Evolutionary conservation across 1,140 invertebrate species (phyloP).

Genomic region (Zaprionus taronus): DNA sequence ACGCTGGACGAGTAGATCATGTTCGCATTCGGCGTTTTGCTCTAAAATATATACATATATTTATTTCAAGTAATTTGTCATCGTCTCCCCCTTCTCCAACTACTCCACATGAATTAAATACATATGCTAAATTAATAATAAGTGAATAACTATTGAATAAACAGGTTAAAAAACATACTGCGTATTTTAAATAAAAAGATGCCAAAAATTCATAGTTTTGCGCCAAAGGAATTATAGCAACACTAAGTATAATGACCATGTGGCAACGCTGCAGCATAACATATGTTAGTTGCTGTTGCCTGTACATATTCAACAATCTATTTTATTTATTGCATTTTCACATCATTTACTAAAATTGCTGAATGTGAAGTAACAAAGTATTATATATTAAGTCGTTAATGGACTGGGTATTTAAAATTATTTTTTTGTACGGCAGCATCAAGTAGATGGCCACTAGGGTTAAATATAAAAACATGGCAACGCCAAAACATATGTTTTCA

Average conservation of each 20-base stretch:
- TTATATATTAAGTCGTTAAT: too few species aligned
- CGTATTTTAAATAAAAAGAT: neutral
- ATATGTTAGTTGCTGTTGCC: neutral
- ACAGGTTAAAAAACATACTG: slow-evolving; percentile 4
- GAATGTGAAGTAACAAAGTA: neutral
- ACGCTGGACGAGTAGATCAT: slow-evolving; percentile 72
- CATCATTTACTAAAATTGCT: neutral
- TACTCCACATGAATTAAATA: slow-evolving; percentile 34
- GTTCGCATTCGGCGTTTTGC: slow-evolving; percentile 1
- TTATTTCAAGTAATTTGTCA: slow-evolving; percentile 55
- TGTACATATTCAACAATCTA: neutral
- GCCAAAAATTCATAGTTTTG: neutral
- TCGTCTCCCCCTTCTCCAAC: slow-evolving; percentile 22
- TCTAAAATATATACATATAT: slow-evolving; percentile 43
- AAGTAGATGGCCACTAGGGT: neutral
- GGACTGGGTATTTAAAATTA: too few species aligned
- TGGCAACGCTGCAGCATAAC: neutral
- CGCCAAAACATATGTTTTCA: slow-evolving; percentile 27
- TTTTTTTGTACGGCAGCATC: neutral
- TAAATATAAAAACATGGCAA: slow-evolving; percentile 11
- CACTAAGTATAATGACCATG: neutral
- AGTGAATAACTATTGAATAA: slow-evolving; percentile 34
- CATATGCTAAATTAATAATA: slow-evolving; percentile 36
- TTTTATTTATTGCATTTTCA: neutral
- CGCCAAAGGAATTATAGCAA: neutral